phyloP scores from a whole-genome alignment of 2,797 vertebrate genomes.

The Trematomus bernacchii region DNA sequence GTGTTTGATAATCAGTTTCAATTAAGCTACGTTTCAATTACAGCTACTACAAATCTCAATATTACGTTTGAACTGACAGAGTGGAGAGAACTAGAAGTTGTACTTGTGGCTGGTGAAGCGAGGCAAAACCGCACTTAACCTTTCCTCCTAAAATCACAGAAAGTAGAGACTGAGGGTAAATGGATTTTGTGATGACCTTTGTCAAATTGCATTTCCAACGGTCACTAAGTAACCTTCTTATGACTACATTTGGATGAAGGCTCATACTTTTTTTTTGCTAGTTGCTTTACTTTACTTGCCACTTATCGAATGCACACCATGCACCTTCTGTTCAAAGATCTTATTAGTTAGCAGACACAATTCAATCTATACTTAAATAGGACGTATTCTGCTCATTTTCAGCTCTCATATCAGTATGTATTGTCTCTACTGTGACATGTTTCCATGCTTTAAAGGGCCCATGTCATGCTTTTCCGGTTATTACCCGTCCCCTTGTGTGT shows the following conservation, averaged over 20 bases:
- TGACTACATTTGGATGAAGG: not conserved
- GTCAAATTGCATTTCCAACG: not conserved
- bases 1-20: conserved; percentile 58
- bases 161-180: not conserved
- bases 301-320: not conserved
- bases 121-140: conserved; percentile 15
- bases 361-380: not conserved
- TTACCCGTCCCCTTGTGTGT: too few species aligned
- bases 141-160: conserved; percentile 11
- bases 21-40: conserved; percentile 55
- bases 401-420: too few species aligned
- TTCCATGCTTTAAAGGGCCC: too few species aligned
- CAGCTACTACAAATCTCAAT: conserved; percentile 47
- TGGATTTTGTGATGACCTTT: too few species aligned
- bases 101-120: not conserved
- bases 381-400: too few species aligned
- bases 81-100: not conserved
- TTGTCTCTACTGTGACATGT: too few species aligned
- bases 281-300: not conserved
- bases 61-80: conserved; percentile 10
- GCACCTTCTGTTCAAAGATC: not conserved
- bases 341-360: not conserved
- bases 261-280: not conserved
- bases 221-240: too few species aligned
- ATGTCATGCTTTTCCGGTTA: too few species aligned